Base-by-base conservation (phyloP, 2,888 invertebrate species). In the Acrobasis consociella region DNA sequence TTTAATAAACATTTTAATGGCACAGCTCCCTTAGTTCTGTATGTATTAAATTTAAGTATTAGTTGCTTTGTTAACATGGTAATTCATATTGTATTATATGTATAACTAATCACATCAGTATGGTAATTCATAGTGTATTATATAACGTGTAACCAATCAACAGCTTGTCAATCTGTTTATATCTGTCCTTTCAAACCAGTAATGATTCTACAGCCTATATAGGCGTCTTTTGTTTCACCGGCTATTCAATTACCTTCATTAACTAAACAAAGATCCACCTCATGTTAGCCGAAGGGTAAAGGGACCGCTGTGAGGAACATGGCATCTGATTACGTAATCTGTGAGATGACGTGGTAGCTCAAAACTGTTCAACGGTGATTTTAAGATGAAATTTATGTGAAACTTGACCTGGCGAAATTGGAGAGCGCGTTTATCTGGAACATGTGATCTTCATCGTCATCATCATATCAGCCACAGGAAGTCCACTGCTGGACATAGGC, bases 191-290 rank as follows among this genome's bases (percentile, higher is more conserved):
- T 10, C 39, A 39, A 55, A 55, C 39, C 38, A 9, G 39, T 55
- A 39, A 55, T 39, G 55, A 55, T 39, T 55, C 53, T 38, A 55
- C 9, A 38, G 53, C 53, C 53, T 9, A 39, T 31, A 13, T 13
- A 52, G 31, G 13, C 46, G 15, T 31, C 59, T 49, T 59, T 59
- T 59, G 59, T 60, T 39, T 38, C 17, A 11, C 8, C 9, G 11
- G 11, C 50, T 13, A 60, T 51, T 60, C 60, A 60, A 60, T 60
- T 38, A 50, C 50, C 16, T 60, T 60, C 50, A 60, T 60, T 60
- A 60, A 17, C 51, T 61, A 61, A 65, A 65, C 66, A 70, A 67
- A 65, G 63, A 68, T 68, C 61, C 22, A 22, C 22, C 65, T 64
- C 66, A 69, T 68, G 67, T 69, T 65, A 42, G 49, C 58, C 38